phyloP scores from a whole-genome alignment of 2,113 vertebrate species.

The Steatornis caripensis region DNA sequence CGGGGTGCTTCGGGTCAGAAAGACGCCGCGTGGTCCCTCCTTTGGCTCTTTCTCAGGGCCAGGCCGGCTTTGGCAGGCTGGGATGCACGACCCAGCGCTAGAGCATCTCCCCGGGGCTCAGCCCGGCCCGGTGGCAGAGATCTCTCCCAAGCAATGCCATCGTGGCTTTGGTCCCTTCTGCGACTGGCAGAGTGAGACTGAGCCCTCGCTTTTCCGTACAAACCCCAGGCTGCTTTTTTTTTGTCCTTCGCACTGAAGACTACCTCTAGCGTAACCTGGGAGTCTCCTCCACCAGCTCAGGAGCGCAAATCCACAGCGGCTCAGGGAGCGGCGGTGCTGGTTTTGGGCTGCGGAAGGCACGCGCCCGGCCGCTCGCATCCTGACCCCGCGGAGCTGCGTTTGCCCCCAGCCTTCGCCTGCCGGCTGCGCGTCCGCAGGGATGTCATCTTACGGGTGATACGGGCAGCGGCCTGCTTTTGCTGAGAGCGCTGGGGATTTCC shows the following conservation, averaged over 20 bases:
- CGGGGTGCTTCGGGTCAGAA: neutral
- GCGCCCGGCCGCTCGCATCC: too few relatives aligned
- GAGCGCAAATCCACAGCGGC: too few relatives aligned
- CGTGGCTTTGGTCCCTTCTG: neutral
- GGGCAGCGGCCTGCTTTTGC: neutral
- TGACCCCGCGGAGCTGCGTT: neutral
- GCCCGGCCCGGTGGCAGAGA: too few relatives aligned
- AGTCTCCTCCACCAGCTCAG: neutral
- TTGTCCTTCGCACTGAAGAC: neutral
- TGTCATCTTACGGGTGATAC: neutral
- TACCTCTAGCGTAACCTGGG: neutral
- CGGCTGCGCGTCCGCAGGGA: too few relatives aligned
- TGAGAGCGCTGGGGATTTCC: neutral
- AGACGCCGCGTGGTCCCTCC: neutral
- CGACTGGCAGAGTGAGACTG: neutral
- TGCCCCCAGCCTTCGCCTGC: neutral
- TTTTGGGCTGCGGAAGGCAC: neutral
- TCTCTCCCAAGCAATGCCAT: neutral
- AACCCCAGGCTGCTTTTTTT: neutral
- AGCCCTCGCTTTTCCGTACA: neutral
- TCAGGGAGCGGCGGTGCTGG: neutral
- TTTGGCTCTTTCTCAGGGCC: neutral
- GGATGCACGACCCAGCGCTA: neutral
- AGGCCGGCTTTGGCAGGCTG: neutral
- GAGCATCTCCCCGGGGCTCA: neutral